These are phyloP conservation scores for Diadema setosum DNA, from an alignment of 35 echinoderm and acorn worm genomes.

Conservation along the genomic window DNA sequence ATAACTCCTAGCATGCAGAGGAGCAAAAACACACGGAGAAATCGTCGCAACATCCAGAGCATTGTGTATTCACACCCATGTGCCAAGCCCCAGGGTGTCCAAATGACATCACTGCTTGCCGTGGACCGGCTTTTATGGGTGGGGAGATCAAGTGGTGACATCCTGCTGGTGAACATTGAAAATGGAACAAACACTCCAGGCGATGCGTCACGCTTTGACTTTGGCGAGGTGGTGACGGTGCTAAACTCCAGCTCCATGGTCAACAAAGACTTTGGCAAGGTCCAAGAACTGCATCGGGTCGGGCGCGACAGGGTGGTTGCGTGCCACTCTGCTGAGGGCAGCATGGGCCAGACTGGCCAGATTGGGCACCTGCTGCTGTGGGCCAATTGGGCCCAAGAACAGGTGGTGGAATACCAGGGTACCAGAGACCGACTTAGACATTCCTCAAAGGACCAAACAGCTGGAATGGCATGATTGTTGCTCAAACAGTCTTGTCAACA, in stretches of 20 bases:
- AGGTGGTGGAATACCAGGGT: neutral
- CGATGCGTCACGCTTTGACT: neutral
- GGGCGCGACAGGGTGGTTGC: constrained; percentile 29
- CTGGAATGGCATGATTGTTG: too few species aligned
- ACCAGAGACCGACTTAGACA: neutral
- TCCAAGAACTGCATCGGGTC: neutral
- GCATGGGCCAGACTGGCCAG: neutral
- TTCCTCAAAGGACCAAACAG: too few species aligned
- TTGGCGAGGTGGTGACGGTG: constrained; percentile 30
- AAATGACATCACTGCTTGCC: constrained; percentile 29
- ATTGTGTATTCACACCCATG: neutral
- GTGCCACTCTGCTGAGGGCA: neutral
- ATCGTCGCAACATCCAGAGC: neutral
- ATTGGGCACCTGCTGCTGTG: neutral
- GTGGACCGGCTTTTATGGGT: constrained; percentile 70
- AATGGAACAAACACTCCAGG: neutral
- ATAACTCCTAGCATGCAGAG: neutral
- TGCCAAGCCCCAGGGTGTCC: neutral
- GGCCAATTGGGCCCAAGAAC: neutral
- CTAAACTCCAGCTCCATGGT: neutral
- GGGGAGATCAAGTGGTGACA: constrained; percentile 40
- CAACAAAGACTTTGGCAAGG: neutral
- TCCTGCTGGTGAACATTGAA: constrained; percentile 6
- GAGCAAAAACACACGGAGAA: too few species aligned
- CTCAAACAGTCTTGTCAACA: too few species aligned